Conservation (phyloP, 2,797 vertebrate genomes). For the Ispidina lecontei region DNA sequence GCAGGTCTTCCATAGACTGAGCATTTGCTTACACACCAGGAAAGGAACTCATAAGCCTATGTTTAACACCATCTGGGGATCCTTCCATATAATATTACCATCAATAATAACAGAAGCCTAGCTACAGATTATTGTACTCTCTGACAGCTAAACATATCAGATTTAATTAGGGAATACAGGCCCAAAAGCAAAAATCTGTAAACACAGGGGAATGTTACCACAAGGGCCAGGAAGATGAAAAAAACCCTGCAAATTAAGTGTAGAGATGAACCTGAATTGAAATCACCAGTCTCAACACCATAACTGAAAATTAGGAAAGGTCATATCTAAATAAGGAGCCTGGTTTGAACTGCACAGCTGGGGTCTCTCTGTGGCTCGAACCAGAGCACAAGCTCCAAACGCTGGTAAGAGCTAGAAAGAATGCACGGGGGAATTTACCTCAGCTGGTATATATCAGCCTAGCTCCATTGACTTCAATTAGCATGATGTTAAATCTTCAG, state of each 20-base stretch:
- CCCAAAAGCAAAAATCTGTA: constrained; percentile 55
- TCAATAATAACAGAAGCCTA: constrained; percentile 63
- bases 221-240: neutral
- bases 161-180: constrained; percentile 56
- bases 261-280: neutral
- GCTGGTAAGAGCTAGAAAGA: neutral
- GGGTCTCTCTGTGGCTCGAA: constrained; percentile 33
- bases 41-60: constrained; percentile 42
- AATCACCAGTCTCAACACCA: constrained; percentile 11
- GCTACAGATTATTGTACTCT: constrained; percentile 60
- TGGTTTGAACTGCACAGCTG: constrained; percentile 39
- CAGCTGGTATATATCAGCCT: constrained; percentile 65
- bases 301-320: constrained; percentile 41
- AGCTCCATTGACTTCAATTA: constrained; percentile 70
- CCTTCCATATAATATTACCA: constrained; percentile 36
- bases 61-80: constrained; percentile 67
- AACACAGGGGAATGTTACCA: neutral
- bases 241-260: neutral
- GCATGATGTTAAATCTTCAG: constrained; percentile 47
- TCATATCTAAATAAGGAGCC: constrained; percentile 45
- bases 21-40: constrained; percentile 57
- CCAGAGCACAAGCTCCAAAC: neutral
- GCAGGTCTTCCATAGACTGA: constrained; percentile 26
- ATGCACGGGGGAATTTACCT: constrained; percentile 53
- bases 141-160: constrained; percentile 66